Evolutionary conservation across 2,797 vertebrate species (phyloP).

Genomic region (Ctenochaetus hawaiiensis): DNA sequence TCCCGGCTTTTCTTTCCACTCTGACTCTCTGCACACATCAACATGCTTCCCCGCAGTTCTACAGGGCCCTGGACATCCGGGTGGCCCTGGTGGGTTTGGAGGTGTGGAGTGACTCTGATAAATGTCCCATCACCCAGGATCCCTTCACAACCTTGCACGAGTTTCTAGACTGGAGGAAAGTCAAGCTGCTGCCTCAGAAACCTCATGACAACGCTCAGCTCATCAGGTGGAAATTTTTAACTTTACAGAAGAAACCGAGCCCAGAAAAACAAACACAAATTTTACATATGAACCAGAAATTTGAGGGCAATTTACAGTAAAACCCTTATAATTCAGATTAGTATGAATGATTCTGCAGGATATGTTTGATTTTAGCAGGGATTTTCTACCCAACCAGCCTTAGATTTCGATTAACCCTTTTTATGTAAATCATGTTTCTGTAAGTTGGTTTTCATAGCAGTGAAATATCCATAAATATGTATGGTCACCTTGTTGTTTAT

Average conservation of each 20-base stretch:
- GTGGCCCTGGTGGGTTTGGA: constrained; percentile 97
- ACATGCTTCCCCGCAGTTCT: constrained; percentile 86
- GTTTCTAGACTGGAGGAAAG: constrained; percentile 98
- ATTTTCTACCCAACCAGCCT: background rate
- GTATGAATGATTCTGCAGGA: background rate
- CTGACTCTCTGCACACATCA: constrained; percentile 18
- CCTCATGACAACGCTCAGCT: constrained; percentile 98
- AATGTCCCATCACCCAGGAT: constrained; percentile 95
- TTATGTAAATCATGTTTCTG: background rate
- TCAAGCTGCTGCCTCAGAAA: constrained; percentile 93
- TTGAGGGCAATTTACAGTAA: background rate
- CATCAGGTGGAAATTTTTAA: constrained; percentile 87
- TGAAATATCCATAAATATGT: too few species aligned
- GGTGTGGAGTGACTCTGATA: constrained; percentile 96
- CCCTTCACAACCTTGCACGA: constrained; percentile 96
- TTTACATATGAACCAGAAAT: background rate
- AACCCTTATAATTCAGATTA: background rate
- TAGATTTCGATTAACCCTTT: background rate
- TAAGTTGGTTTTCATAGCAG: too few species aligned
- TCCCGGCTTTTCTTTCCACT: background rate
- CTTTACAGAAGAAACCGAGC: background rate
- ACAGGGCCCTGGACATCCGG: constrained; percentile 94
- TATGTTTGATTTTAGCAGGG: background rate
- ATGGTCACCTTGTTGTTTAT: too few species aligned
- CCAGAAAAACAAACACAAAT: background rate